A percentile compares a stretch with the other conserved stretches of the same genome.
Evolutionary conservation across 2,797 vertebrate genomes (phyloP).

Genomic region (Carcharodon carcharias): DNA sequence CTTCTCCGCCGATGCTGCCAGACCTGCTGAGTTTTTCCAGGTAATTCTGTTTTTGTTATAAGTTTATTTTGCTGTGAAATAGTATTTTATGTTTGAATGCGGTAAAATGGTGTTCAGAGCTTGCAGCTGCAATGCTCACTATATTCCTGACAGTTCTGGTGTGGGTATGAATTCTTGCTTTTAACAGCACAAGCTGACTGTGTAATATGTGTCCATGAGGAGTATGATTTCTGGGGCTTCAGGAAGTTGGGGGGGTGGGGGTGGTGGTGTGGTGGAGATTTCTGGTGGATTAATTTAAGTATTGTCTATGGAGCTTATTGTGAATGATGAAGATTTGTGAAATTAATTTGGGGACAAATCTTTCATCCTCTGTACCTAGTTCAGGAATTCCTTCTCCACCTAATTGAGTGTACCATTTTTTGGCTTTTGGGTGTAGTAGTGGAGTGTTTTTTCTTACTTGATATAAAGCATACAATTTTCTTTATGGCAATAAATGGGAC

Average conservation of each 20-base stretch:
- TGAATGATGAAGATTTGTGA: background rate
- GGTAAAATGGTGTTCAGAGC: background rate
- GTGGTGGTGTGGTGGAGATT: no score
- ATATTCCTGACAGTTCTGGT: background rate
- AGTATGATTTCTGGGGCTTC: background rate
- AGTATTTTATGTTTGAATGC: background rate
- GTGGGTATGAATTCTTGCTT: background rate
- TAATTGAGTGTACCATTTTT: background rate
- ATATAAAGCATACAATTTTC: background rate
- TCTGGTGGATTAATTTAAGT: background rate
- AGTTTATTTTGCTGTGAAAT: background rate
- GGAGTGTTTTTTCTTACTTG: background rate
- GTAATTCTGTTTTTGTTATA: no score
- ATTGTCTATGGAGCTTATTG: background rate
- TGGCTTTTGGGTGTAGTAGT: background rate
- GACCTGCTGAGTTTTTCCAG: no score
- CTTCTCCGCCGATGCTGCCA: no score
- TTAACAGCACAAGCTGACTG: background rate
- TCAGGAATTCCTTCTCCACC: background rate
- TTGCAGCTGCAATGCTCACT: background rate
- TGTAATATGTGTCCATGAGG: background rate
- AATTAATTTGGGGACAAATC: background rate
- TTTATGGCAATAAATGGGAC: background rate
- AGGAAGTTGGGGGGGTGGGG: background rate
- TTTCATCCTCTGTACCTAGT: background rate